phyloP scores from a whole-genome alignment of 2,797 vertebrate genomes.

The Platalea minor region DNA sequence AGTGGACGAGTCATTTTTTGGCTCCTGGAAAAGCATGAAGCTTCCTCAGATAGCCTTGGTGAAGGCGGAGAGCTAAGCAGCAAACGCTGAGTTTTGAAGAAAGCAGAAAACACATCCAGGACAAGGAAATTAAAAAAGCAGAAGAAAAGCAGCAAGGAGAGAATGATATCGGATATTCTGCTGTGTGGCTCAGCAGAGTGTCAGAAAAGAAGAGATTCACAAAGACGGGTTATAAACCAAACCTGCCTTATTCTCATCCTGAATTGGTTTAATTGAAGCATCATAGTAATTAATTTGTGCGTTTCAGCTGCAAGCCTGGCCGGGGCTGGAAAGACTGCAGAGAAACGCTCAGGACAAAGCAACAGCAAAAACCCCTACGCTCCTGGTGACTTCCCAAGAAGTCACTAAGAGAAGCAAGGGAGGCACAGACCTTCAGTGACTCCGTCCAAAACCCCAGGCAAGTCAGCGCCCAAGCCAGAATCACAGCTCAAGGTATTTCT shows the following conservation, averaged over 20 bases:
- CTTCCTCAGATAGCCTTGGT: background rate
- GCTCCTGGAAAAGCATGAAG: rapidly evolving
- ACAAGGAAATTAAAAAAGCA: background rate
- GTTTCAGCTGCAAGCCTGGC: background rate
- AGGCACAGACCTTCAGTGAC: background rate
- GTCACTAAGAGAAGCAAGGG: background rate
- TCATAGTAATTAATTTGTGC: background rate
- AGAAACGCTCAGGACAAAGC: background rate
- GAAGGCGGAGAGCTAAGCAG: background rate
- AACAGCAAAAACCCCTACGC: background rate
- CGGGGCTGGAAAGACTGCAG: background rate
- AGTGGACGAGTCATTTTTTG: background rate
- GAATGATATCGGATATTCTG: background rate
- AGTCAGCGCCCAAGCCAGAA: background rate
- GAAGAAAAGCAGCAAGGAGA: background rate
- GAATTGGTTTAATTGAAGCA: background rate
- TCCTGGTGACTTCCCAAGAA: background rate
- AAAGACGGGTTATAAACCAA: background rate
- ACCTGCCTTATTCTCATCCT: background rate
- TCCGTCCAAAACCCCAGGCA: background rate
- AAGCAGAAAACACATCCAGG: background rate
- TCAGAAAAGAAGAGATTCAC: background rate
- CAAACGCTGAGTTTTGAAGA: background rate
- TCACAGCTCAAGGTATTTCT: background rate
- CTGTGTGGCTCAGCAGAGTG: background rate